Evolutionary conservation across 2,797 vertebrate species (phyloP).

Genomic region (Gymnothorax javanicus): DNA sequence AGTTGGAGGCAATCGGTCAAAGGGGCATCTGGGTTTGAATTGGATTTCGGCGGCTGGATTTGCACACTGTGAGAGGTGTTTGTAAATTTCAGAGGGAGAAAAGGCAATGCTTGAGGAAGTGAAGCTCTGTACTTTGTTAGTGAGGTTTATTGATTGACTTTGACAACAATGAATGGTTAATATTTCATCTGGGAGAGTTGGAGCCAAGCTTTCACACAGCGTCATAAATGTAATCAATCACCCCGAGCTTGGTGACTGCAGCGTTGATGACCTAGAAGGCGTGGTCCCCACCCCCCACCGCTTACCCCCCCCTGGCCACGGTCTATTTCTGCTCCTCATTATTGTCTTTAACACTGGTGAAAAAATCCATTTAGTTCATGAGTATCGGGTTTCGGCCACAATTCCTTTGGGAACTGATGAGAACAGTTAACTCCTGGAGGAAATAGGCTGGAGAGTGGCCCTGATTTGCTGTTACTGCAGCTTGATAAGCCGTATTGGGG

Average conservation of each 20-base stretch:
- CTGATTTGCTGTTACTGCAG: no score
- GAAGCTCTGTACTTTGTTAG: conserved; percentile 27
- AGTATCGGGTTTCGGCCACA: not conserved
- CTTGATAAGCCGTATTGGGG: not conserved
- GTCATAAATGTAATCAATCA: conserved; percentile 39
- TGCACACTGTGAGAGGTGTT: not conserved
- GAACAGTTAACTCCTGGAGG: not conserved
- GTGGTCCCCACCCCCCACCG: conserved; percentile 26
- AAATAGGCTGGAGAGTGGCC: not conserved
- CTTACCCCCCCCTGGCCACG: not conserved
- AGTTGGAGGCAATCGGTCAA: not conserved
- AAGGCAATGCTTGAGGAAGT: conserved; percentile 2
- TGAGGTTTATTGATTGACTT: conserved; percentile 43
- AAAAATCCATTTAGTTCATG: conserved; percentile 33
- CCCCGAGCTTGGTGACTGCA: conserved; percentile 35
- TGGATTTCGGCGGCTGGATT: not conserved
- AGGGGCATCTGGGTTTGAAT: not conserved
- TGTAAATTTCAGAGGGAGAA: not conserved
- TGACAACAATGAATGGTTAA: not conserved
- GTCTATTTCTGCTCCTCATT: not conserved
- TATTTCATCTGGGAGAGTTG: conserved; percentile 32
- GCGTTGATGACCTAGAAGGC: conserved; percentile 33
- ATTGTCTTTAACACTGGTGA: conserved; percentile 16
- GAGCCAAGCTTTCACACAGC: conserved; percentile 42
- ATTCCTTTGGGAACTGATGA: not conserved